phyloP scores from a whole-genome alignment of 2,113 vertebrate genomes.

The Campylomormyrus tamandua region DNA sequence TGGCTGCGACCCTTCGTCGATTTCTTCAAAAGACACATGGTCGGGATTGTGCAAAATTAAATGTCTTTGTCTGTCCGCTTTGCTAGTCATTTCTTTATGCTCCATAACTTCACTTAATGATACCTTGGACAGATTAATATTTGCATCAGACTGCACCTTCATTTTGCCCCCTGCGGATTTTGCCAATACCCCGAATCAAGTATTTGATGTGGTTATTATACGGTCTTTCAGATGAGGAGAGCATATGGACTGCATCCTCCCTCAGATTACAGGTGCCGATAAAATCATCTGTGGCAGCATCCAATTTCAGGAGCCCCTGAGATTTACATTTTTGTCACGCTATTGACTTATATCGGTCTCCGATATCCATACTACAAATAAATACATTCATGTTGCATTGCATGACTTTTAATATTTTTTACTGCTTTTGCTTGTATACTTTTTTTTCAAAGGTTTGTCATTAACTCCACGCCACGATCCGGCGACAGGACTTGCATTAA shows the following conservation, averaged over 20 bases:
- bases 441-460: neutral
- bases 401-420: neutral
- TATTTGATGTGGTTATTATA: neutral
- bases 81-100: conserved; percentile 30
- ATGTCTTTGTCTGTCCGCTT: conserved; percentile 23
- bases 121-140: conserved; percentile 31
- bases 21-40: conserved; percentile 21
- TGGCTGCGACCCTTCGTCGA: neutral
- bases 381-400: conserved; percentile 2
- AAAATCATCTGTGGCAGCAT: neutral
- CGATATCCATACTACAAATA: neutral
- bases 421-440: neutral
- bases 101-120: conserved; percentile 29
- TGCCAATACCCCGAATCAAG: neutral
- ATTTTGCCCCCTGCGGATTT: conserved; percentile 14
- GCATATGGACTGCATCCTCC: neutral
- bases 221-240: neutral
- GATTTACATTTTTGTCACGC: neutral
- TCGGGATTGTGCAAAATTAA: conserved; percentile 24
- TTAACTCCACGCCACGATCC: neutral
- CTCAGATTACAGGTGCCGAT: neutral
- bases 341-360: neutral
- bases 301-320: neutral
- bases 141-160: conserved; percentile 26
- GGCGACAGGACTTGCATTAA: neutral